phyloP scores from a whole-genome alignment of 2,113 vertebrate genomes.

The Gymnocephalus cernua region DNA sequence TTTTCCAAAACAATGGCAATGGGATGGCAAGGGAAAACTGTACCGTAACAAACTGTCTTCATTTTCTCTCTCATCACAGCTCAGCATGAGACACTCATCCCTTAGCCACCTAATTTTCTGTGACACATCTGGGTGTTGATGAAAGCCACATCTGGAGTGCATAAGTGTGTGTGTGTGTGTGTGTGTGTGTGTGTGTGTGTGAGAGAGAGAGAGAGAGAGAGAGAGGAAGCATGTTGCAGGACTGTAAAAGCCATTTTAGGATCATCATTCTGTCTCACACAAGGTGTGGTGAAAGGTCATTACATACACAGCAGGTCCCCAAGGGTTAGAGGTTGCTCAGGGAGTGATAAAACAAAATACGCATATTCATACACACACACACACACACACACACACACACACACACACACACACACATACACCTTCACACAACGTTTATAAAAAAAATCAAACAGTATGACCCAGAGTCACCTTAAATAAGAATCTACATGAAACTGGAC shows the following conservation, averaged over 20 bases:
- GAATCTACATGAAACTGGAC: background rate
- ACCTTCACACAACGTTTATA: constrained; percentile 25
- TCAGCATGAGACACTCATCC: constrained; percentile 21
- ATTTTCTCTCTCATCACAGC: constrained; percentile 26
- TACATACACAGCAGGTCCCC: constrained; percentile 37
- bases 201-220: constrained; percentile 2
- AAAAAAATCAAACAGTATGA: constrained; percentile 15
- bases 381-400: too few relatives aligned
- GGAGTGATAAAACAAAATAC: constrained; percentile 18
- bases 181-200: too few relatives aligned
- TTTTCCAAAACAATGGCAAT: constrained; percentile 46
- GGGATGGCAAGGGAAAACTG: constrained; percentile 15
- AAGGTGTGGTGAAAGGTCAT: constrained; percentile 66
- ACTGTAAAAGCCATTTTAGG: constrained; percentile 50
- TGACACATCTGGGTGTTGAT: constrained; percentile 53
- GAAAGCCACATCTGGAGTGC: constrained; percentile 77
- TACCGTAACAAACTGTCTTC: constrained; percentile 31
- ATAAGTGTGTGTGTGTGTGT: too few relatives aligned
- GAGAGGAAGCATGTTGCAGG: constrained; percentile 40
- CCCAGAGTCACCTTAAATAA: background rate
- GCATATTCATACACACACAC: background rate
- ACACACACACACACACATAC: background rate
- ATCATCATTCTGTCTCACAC: constrained; percentile 50
- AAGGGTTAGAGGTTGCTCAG: constrained; percentile 14
- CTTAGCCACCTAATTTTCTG: constrained; percentile 26